These are phyloP conservation scores for Danio aesculapii DNA, from an alignment of 2,797 vertebrate genomes.

Conservation along the genomic window DNA sequence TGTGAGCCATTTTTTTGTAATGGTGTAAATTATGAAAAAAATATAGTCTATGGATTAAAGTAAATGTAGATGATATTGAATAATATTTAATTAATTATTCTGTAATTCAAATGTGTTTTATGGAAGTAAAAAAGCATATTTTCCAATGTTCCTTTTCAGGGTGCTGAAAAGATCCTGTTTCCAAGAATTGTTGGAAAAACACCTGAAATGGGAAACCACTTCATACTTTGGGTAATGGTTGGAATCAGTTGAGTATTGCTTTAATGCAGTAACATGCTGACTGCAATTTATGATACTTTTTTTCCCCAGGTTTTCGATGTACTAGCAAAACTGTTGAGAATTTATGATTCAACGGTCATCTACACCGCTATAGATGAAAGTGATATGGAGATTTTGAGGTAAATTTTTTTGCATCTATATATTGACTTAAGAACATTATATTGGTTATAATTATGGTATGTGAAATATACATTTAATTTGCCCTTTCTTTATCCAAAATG, in stretches of 20 bases:
- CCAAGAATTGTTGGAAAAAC: background rate
- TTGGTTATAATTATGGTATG: no score
- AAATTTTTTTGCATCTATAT: background rate
- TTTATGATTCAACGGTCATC: background rate
- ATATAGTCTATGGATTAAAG: no score
- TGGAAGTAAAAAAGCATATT: no score
- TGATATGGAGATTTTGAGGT: background rate
- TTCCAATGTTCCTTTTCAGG: background rate
- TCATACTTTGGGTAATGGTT: background rate
- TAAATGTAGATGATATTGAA: no score
- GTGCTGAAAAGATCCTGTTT: background rate
- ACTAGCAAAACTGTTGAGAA: background rate
- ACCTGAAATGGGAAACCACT: background rate
- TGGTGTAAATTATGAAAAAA: no score
- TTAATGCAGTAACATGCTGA: background rate
- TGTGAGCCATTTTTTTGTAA: no score
- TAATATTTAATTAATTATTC: no score
- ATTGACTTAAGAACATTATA: no score
- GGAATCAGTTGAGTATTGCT: no score
- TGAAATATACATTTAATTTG: background rate
- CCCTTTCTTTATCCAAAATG: background rate
- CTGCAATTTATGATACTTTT: background rate
- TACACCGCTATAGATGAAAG: background rate
- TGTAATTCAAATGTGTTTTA: no score
- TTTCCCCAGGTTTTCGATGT: background rate